Evolutionary conservation across 2,797 vertebrate genomes (phyloP), one percentile per base, ranked within the genome.

Genomic region (Epinephelus awoara): DNA sequence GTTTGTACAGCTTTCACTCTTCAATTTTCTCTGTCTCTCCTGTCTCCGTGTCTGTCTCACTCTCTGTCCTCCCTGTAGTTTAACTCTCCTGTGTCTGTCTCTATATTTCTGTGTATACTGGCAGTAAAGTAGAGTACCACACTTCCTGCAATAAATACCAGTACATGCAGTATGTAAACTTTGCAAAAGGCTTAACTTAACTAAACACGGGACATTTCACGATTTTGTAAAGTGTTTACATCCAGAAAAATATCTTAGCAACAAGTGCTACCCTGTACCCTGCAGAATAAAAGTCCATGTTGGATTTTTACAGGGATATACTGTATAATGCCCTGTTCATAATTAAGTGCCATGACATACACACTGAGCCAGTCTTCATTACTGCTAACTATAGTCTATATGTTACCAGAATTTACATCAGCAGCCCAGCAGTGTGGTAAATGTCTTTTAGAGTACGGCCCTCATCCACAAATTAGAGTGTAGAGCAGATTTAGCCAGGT

Each of bases 21-120:
- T 61, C 85, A 75, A 91, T 90, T 92, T 83, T 52, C 83, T 67
- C 40, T 50, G 12, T 51, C 52, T 54, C 44, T 68, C 47, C 52
- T 19, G 44, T 56, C 42, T 75, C 67, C 58, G 34, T 56, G 46
- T 67, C 72, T 44, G 27, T 56, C 42, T 40, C 17, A 0, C 68
- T 3, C 63, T 57, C 64, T 58, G 2, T 52, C 57, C 40, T 55
- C 63, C n/a, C n/a, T 59, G 2, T 19, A 46, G 17, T 34, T 63
- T 29, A 18, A 18, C 17, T 58, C 25, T 68, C 50, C 23, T 47
- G 42, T 17, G 2, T 44, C 29, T 72, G 25, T 77, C 12, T 42
- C 8, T 34, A 17, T 63, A 40, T 67, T 23, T 46, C 57, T 44
- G 6, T 65, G 34, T 12, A 12, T 55, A 10, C 13, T 65, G 55